Evolutionary conservation across 2,888 invertebrate species (phyloP).

Genomic region (Campoplex capitator): DNA sequence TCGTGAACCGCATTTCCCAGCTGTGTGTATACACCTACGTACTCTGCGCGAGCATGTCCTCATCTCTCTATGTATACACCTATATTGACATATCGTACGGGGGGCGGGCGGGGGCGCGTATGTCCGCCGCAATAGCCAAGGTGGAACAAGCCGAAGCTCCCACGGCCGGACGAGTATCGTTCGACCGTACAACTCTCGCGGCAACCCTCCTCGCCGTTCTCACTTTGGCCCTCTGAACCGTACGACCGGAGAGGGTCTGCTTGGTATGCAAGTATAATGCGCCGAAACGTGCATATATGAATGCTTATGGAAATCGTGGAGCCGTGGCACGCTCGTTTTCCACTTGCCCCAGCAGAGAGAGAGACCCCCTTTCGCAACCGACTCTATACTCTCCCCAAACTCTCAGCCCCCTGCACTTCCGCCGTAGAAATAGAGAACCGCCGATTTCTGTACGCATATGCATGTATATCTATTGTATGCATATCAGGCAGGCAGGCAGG

Average conservation of each 20-base stretch:
- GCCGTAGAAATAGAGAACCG: slow-evolving; percentile 48
- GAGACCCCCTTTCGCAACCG: slow-evolving; percentile 1
- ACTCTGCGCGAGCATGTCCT: too few relatives aligned
- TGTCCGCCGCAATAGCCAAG: slow-evolving; percentile 22
- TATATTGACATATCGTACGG: too few relatives aligned
- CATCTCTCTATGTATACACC: too few relatives aligned
- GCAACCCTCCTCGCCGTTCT: slow-evolving; percentile 39
- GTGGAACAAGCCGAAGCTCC: slow-evolving; percentile 63
- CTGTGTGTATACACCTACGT: slow-evolving; percentile 55
- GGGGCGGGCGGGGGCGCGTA: neutral
- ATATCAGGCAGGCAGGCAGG: slow-evolving; percentile 16
- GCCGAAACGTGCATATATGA: slow-evolving; percentile 82
- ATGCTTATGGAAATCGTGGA: slow-evolving; percentile 83
- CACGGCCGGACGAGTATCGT: slow-evolving; percentile 58
- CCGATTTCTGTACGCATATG: neutral
- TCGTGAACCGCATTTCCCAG: slow-evolving; percentile 78
- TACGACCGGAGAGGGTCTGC: slow-evolving; percentile 35
- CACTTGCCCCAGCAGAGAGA: slow-evolving; percentile 63
- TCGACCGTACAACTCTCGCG: slow-evolving; percentile 67
- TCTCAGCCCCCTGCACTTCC: slow-evolving; percentile 41
- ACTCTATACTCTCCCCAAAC: slow-evolving; percentile 22
- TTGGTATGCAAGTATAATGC: slow-evolving; percentile 83
- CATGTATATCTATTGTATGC: slow-evolving; percentile 17
- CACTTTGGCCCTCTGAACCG: slow-evolving; percentile 38
- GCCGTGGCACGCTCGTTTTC: slow-evolving; percentile 79